A percentile compares a stretch with the other conserved stretches of the same genome.
Conservation (phyloP, 2,113 vertebrate species). For the Chloebia gouldiae region DNA sequence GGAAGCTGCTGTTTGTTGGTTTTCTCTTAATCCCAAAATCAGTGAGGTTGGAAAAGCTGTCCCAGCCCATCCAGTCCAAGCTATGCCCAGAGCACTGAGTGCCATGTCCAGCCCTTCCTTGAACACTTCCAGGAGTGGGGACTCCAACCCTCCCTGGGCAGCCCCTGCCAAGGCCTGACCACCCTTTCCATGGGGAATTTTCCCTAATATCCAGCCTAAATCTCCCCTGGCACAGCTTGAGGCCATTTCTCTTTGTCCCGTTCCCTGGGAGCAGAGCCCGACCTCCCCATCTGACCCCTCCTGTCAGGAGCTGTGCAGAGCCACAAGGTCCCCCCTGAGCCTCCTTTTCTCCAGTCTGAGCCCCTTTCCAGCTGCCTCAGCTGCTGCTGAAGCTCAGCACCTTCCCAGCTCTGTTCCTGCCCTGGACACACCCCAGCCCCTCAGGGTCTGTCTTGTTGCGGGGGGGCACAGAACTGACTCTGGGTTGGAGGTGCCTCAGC, state of each 20-base stretch:
- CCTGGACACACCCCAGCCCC: not conserved
- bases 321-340: not conserved
- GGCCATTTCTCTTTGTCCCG: not conserved
- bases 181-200: not conserved
- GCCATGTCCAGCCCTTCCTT: rapidly evolving
- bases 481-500: not conserved
- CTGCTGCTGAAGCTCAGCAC: rapidly evolving
- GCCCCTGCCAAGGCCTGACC: rapidly evolving
- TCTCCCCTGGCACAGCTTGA: not conserved
- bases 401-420: not conserved
- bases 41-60: not conserved
- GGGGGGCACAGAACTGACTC: no score
- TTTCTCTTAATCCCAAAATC: not conserved
- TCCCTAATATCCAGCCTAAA: rapidly evolving
- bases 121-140: not conserved
- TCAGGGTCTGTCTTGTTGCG: not conserved
- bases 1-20: not conserved
- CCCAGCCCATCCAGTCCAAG: rapidly evolving
- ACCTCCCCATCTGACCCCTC: not conserved
- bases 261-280: not conserved
- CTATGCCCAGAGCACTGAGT: not conserved
- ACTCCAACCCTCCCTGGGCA: not conserved
- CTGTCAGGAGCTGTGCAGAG: not conserved
- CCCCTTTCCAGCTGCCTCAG: not conserved
- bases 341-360: not conserved